Evolutionary conservation across 2,797 vertebrate genomes (phyloP).

Genomic region (Pipistrellus pygmaeus): DNA sequence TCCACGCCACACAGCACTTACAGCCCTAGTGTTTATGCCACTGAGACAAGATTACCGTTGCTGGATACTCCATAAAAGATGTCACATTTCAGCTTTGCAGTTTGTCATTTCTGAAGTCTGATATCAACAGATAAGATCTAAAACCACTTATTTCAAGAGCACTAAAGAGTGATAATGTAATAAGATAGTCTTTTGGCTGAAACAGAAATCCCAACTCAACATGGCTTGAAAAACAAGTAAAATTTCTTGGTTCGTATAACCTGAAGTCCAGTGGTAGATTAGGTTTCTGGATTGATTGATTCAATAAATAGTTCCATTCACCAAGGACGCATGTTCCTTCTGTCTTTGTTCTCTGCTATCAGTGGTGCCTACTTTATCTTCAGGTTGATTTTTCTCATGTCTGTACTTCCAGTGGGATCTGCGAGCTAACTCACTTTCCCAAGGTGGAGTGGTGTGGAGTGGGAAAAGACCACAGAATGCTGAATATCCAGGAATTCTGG

Average conservation of each 20-base stretch:
- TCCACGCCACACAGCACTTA: not conserved
- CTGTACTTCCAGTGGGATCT: not conserved
- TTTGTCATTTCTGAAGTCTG: slow-evolving; percentile 45
- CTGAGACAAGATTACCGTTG: not conserved
- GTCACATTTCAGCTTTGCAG: slow-evolving; percentile 45
- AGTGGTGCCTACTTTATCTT: not conserved
- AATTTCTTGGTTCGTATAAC: slow-evolving; percentile 11
- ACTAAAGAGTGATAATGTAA: not conserved
- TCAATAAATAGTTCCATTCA: not conserved
- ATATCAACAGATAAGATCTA: slow-evolving; percentile 50
- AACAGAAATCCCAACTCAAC: not conserved
- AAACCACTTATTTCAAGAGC: slow-evolving; percentile 49
- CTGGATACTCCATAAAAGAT: not conserved
- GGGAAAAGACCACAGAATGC: not conserved
- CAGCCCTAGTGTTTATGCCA: not conserved
- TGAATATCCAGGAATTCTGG: not conserved
- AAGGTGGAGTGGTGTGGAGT: not conserved
- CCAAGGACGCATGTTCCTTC: not conserved
- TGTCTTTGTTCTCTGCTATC: not conserved
- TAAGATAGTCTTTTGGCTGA: not conserved
- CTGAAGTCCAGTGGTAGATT: not conserved
- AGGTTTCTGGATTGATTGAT: slow-evolving; percentile 20
- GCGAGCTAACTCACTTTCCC: not conserved
- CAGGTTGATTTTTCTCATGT: slow-evolving; percentile 22
- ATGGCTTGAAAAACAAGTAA: not conserved